Conservation (phyloP, 2,888 invertebrate species). For the Zeuzera pyrina region DNA sequence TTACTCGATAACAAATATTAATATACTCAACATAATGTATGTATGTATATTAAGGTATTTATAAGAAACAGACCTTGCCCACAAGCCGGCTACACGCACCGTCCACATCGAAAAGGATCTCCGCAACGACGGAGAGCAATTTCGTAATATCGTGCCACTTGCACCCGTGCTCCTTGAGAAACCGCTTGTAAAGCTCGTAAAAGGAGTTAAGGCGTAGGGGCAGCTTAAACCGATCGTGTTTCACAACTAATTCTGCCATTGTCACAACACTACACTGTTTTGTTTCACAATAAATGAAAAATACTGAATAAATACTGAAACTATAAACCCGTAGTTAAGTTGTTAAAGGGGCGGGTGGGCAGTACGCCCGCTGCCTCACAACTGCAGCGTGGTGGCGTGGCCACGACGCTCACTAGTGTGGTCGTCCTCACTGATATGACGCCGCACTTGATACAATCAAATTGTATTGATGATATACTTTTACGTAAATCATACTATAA, state of each 20-base stretch:
- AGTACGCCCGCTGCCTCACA: slow-evolving; percentile 46
- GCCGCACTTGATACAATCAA: background rate
- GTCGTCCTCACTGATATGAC: background rate
- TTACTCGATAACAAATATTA: no score
- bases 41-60: no score
- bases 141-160: slow-evolving; percentile 66
- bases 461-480: no score
- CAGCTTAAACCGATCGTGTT: slow-evolving; percentile 37
- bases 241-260: slow-evolving; percentile 52
- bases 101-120: slow-evolving; percentile 63
- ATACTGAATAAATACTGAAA: no score
- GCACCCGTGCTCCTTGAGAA: slow-evolving; percentile 64
- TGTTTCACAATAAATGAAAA: background rate
- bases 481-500: no score
- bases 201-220: slow-evolving; percentile 51
- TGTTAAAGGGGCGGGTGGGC: slow-evolving; percentile 47
- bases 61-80: slow-evolving; percentile 56
- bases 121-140: slow-evolving; percentile 53
- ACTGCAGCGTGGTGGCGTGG: slow-evolving; percentile 29
- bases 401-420: slow-evolving; percentile 15
- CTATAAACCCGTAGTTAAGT: slow-evolving; percentile 11
- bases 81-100: slow-evolving; percentile 50
- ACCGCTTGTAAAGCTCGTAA: slow-evolving; percentile 58
- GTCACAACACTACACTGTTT: slow-evolving; percentile 29
- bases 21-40: no score